Evolutionary conservation across 2,113 vertebrate species (phyloP), one percentile per base, ranked within the genome.

Genomic region (Acanthochromis polyacanthus): DNA sequence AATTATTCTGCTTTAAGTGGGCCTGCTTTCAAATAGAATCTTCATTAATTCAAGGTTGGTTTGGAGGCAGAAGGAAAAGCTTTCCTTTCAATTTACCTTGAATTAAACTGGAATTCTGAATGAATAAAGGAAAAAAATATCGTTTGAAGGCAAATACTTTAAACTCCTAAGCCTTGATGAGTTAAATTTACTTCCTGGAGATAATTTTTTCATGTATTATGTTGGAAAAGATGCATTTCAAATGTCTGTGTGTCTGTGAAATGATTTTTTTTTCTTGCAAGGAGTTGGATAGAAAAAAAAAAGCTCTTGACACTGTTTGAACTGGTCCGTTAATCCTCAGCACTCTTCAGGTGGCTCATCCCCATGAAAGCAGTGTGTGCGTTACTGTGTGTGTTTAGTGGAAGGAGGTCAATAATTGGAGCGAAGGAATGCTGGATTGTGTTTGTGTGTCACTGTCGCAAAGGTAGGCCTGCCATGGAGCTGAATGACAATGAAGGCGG

Each of bases 311-410:
- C 71, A 80, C 68, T 83, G 81, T 92, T 92, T 92, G 86, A 92
- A 92, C 89, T 81, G 61, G 80, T 84, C 77, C 46, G 75, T 84
- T 91, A 92, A 93, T 91, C 89, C 82, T 58, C 68, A 61, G 62
- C 53, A 36, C 90, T 88, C 91, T 83, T 90, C 88, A 93, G 91
- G 90, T 91, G 87, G 88, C 84, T 89, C 17, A 81, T 92, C 88
- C 90, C 89, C 81, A 85, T 88, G 59, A 83, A 80, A 81, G 87
- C 87, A 71, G 46, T 72, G 71, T 70, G 79, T 81, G 79, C 64
- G 15, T 80, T 55, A 36, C 23, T 58, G 74, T 81, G 75, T 32
- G 67, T 75, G 74, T 74, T 74, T 63, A 72, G 40, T 40, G 40
- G 66, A 78, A 71, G 58, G 73, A 81, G 84, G 88, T 84, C 79